A percentile compares a stretch with the other conserved stretches of the same genome.
Evolutionary conservation across 2,888 invertebrate species (phyloP).

Genomic region (Stenodera caucasica): DNA sequence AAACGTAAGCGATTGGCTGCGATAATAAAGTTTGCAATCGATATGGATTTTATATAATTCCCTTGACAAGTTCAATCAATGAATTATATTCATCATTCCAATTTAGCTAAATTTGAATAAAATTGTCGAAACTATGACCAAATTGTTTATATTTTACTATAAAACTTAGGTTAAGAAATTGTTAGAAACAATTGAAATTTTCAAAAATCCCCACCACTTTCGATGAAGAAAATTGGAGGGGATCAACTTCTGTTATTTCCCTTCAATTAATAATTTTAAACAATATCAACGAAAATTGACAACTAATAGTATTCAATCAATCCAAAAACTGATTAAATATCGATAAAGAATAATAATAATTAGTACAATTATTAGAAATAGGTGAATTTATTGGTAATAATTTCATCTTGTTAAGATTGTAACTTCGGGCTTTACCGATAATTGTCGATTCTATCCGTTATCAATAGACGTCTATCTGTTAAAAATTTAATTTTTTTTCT

Average conservation of each 20-base stretch:
- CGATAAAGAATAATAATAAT: not conserved
- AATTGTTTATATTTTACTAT: too few relatives aligned
- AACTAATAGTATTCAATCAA: not conserved
- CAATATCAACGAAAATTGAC: not conserved
- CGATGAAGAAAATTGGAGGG: not conserved
- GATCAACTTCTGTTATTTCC: not conserved
- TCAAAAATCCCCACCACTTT: not conserved
- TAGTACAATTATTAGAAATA: not conserved
- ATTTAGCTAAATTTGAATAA: too few relatives aligned
- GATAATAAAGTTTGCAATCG: slow-evolving; percentile 66
- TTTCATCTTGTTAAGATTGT: not conserved
- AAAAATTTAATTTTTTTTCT: not conserved
- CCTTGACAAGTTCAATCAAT: too few relatives aligned
- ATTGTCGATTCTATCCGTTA: not conserved
- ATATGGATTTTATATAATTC: slow-evolving; percentile 65
- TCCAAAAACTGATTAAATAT: too few relatives aligned
- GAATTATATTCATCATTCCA: too few relatives aligned
- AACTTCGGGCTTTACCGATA: not conserved
- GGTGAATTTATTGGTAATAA: not conserved
- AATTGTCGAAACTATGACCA: too few relatives aligned
- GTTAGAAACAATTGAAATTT: not conserved
- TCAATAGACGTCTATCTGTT: not conserved
- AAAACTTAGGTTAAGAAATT: too few relatives aligned
- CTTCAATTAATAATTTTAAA: not conserved
- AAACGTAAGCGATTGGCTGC: slow-evolving; percentile 66